phyloP scores from a whole-genome alignment of 2,113 vertebrate species.

The Oceanodroma tethys region DNA sequence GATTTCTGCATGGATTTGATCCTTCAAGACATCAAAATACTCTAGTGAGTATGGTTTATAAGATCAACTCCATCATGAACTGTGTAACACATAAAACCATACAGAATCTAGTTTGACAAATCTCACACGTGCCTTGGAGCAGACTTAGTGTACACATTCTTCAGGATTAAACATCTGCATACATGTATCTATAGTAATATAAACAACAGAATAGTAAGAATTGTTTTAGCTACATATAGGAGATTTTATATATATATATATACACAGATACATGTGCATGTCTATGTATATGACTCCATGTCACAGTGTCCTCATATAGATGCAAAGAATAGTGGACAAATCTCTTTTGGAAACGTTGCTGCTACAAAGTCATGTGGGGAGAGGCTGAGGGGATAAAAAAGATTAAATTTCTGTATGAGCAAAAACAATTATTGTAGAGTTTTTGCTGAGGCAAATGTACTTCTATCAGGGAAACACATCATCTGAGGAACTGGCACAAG shows the following conservation, averaged over 20 bases:
- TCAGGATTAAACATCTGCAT: not conserved
- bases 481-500: not conserved
- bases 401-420: not conserved
- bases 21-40: not conserved
- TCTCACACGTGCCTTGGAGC: not conserved
- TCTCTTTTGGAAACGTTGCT: not conserved
- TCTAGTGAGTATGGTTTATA: not conserved
- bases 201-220: not conserved
- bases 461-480: not conserved
- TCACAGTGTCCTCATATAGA: not conserved
- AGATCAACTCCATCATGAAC: not conserved
- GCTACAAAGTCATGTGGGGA: not conserved
- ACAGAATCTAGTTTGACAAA: not conserved
- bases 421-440: not conserved
- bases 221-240: not conserved
- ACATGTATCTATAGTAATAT: not conserved
- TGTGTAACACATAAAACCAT: not conserved
- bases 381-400: not conserved
- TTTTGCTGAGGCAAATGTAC: not conserved
- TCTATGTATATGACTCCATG: not conserved
- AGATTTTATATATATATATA: not conserved
- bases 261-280: accelerated
- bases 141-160: not conserved
- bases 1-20: not conserved
- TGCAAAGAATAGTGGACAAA: not conserved